phyloP scores from a whole-genome alignment of 2,113 vertebrate genomes.

The Dicerorhinus sumatrensis region DNA sequence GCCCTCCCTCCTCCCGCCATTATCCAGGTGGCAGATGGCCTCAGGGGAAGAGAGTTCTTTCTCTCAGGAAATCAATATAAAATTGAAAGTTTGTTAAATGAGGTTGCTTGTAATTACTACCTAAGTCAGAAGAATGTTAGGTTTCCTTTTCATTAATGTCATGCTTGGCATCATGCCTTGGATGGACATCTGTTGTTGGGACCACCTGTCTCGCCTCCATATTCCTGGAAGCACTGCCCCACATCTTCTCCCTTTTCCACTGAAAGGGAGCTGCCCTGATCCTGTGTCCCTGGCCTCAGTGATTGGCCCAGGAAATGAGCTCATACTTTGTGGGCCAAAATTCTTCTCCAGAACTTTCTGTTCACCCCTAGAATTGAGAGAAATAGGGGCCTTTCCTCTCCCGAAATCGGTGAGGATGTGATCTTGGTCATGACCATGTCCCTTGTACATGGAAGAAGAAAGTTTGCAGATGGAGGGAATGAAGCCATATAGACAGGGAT shows the following conservation, averaged over 20 bases:
- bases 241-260: not conserved
- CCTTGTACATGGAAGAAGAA: not conserved
- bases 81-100: not conserved
- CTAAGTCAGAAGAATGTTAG: not conserved
- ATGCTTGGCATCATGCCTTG: not conserved
- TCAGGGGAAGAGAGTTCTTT: not conserved
- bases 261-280: not conserved
- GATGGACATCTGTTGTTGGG: not conserved
- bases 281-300: not conserved
- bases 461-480: not conserved
- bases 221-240: not conserved
- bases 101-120: not conserved
- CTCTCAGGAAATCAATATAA: not conserved
- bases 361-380: not conserved
- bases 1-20: too few relatives aligned
- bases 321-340: not conserved
- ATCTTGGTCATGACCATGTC: not conserved
- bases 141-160: not conserved
- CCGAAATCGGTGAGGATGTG: not conserved
- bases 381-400: not conserved
- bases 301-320: not conserved
- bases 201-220: not conserved
- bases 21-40: not conserved
- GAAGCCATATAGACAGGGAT: not conserved
- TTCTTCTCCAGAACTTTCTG: conserved; percentile 8